phyloP scores from a whole-genome alignment of 2,888 invertebrate species.

The Pharmacophagus antenor region DNA sequence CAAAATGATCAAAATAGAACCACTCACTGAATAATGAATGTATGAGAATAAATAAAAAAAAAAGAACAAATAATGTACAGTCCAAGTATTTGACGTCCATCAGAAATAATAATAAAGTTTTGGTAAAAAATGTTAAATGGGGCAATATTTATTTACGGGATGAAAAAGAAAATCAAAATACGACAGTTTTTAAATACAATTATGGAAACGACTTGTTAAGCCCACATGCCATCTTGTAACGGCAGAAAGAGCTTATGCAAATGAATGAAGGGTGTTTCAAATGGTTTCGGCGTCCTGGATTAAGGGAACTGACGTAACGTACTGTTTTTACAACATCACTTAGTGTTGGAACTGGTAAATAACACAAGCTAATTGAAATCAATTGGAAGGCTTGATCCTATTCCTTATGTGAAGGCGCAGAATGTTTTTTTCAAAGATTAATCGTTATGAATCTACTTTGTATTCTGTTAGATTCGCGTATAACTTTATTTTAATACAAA shows the following conservation, averaged over 20 bases:
- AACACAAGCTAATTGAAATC: constrained; percentile 45
- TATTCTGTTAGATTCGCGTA: no score
- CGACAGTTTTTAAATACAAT: constrained; percentile 25
- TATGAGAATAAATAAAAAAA: no score
- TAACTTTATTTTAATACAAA: no score
- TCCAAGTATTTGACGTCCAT: no score
- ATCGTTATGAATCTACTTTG: no score
- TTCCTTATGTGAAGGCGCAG: not conserved
- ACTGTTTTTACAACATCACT: constrained; percentile 72
- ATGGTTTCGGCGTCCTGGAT: constrained; percentile 59
- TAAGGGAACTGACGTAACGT: constrained; percentile 57
- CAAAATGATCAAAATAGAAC: no score
- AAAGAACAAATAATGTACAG: no score
- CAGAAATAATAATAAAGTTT: not conserved
- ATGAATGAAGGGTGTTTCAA: constrained; percentile 68
- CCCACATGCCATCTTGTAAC: constrained; percentile 65
- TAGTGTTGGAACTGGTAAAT: constrained; percentile 53
- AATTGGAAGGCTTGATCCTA: constrained; percentile 21
- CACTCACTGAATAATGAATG: no score
- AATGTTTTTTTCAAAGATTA: not conserved
- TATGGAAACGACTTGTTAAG: constrained; percentile 31
- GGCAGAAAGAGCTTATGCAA: constrained; percentile 71
- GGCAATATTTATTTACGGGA: not conserved
- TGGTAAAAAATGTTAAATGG: not conserved
- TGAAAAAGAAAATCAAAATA: constrained; percentile 5